phyloP scores from a whole-genome alignment of 2,113 vertebrate species.

The Myiagra hebetior region DNA sequence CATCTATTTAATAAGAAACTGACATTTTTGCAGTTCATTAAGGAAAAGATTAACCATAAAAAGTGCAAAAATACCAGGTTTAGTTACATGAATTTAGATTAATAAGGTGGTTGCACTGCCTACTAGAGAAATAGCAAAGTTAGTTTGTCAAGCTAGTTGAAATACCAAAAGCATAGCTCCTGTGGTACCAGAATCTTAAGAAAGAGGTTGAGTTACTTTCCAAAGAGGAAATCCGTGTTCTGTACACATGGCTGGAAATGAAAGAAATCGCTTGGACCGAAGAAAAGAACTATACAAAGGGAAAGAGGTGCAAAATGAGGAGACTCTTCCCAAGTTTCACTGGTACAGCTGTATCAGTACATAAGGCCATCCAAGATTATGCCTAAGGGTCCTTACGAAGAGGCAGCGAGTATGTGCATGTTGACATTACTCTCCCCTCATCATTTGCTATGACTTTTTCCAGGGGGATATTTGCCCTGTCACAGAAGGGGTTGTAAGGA shows the following conservation, averaged over 20 bases:
- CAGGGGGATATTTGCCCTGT: background rate
- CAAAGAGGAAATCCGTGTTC: background rate
- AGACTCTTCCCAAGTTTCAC: background rate
- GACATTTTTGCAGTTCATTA: background rate
- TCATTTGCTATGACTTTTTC: background rate
- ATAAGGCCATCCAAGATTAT: background rate
- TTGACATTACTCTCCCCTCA: background rate
- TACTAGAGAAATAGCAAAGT: background rate
- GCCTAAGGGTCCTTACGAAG: background rate
- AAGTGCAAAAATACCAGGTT: background rate
- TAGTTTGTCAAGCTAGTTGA: background rate
- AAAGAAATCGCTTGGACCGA: background rate
- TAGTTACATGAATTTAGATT: background rate
- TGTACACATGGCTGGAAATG: background rate
- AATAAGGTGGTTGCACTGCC: background rate
- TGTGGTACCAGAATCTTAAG: background rate
- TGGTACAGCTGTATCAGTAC: background rate
- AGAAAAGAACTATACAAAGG: background rate
- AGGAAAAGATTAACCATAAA: background rate
- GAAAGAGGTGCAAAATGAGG: background rate
- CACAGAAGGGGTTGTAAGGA: background rate
- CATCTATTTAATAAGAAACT: background rate
- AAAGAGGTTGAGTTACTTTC: background rate
- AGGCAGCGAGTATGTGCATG: background rate
- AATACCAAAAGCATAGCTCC: background rate